phyloP scores from a whole-genome alignment of 2,113 vertebrate species.

The Urocynchramus pylzowi region DNA sequence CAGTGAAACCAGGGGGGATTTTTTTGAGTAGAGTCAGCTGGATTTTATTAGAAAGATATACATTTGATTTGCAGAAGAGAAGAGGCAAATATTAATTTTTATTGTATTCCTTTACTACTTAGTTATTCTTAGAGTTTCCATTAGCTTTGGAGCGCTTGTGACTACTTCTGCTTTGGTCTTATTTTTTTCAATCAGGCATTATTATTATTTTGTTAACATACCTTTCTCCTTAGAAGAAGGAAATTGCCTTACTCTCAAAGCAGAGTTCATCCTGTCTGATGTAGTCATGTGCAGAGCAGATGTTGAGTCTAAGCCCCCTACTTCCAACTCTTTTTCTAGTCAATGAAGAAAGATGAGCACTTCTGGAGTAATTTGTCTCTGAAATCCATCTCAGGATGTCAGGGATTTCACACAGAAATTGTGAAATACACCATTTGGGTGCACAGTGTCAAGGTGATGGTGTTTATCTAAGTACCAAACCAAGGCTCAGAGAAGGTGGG shows the following conservation, averaged over 20 bases:
- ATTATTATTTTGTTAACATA: neutral
- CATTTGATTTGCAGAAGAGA: neutral
- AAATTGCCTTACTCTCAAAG: neutral
- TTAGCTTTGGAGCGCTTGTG: neutral
- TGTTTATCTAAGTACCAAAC: neutral
- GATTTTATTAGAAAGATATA: neutral
- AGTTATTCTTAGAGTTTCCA: neutral
- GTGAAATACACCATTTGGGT: neutral
- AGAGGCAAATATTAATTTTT: neutral
- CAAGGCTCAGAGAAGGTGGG: neutral
- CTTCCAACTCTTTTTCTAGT: neutral
- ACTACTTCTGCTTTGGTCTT: neutral
- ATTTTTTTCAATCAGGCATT: neutral
- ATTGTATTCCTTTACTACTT: neutral
- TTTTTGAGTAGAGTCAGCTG: neutral
- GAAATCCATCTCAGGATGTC: neutral
- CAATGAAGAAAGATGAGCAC: neutral
- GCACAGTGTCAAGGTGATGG: neutral
- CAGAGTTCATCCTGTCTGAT: neutral
- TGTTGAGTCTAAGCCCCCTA: neutral
- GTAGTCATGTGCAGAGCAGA: neutral
- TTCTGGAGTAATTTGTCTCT: neutral
- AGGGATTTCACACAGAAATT: neutral
- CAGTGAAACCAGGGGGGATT: neutral
- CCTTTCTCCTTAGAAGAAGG: neutral